Conservation (phyloP, 1,140 invertebrate species). For the Pachyrhynchus sulphureomaculatus region DNA sequence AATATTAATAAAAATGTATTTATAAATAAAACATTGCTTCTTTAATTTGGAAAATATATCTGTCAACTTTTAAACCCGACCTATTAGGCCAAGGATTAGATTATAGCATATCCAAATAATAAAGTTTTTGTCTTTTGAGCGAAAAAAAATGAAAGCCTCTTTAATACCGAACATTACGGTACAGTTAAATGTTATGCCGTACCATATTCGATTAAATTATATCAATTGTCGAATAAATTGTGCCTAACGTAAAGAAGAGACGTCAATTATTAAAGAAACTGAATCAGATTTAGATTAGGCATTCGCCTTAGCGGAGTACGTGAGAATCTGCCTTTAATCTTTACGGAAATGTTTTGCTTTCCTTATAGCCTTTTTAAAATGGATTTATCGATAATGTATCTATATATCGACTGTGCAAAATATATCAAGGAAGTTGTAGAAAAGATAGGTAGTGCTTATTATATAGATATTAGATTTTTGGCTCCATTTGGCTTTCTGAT, state of each 20-base stretch:
- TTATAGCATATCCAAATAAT: no score
- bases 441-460: no score
- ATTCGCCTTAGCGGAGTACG: constrained; percentile 29
- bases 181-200: constrained; percentile 2
- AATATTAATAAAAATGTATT: no score
- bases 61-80: no score
- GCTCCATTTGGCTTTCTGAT: no score
- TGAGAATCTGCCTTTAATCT: constrained; percentile 35
- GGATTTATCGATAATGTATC: constrained; percentile 17
- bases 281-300: constrained; percentile 40
- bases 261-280: constrained; percentile 40
- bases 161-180: not conserved
- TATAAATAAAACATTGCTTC: no score
- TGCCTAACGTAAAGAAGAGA: constrained; percentile 38
- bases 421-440: not conserved
- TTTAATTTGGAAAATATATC: no score
- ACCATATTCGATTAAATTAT: constrained; percentile 31
- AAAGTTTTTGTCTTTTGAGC: no score
- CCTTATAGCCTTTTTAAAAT: constrained; percentile 23
- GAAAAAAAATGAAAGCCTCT: no score
- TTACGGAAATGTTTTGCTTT: constrained; percentile 26
- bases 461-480: no score
- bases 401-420: not conserved
- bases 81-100: no score
- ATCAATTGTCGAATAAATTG: constrained; percentile 39